Percentiles rank a stretch among this genome's conserved stretches.
These are phyloP conservation scores for Cepphus grylle DNA, from an alignment of 2,113 vertebrate genomes.

Conservation along the genomic window DNA sequence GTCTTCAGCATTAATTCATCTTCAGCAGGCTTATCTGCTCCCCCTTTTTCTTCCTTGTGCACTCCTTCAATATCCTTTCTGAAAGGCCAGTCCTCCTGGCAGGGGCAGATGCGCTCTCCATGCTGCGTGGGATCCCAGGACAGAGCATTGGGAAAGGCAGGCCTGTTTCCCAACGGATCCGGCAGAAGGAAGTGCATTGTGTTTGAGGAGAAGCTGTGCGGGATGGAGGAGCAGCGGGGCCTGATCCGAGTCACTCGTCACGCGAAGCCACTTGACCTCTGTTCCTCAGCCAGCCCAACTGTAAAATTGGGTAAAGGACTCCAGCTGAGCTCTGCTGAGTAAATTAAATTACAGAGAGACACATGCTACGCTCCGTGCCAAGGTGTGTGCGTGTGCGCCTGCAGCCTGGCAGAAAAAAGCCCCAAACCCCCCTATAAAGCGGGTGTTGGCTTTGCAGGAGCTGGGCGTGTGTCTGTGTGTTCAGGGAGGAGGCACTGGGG, in stretches of 20 bases:
- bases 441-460: background rate
- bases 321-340: background rate
- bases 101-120: fast-evolving
- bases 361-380: background rate
- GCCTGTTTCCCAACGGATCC: background rate
- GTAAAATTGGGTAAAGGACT: background rate
- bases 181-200: background rate
- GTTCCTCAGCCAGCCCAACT: background rate
- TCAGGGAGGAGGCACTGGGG: background rate
- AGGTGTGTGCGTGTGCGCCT: background rate
- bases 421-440: fast-evolving
- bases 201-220: background rate
- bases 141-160: background rate
- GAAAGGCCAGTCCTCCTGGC: background rate
- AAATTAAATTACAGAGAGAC: background rate
- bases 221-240: background rate
- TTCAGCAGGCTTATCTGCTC: background rate
- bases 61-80: background rate
- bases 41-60: background rate
- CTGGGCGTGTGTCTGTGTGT: background rate
- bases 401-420: background rate
- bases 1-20: background rate
- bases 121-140: background rate
- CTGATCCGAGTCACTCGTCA: background rate
- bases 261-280: background rate